phyloP scores from a whole-genome alignment of 2,888 invertebrate species.

The Atethmia centrago region DNA sequence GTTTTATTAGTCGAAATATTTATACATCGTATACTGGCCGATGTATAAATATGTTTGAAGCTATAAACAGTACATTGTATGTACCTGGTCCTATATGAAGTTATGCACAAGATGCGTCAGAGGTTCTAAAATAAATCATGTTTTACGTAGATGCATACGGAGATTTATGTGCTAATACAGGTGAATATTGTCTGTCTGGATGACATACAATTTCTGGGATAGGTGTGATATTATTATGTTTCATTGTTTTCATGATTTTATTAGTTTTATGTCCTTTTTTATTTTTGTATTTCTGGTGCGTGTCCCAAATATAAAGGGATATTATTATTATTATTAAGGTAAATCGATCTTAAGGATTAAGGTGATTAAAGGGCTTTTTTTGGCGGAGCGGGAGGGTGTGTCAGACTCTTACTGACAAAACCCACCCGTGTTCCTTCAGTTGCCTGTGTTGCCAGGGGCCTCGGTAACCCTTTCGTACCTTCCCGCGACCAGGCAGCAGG shows the following conservation, averaged over 20 bases:
- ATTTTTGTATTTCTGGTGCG: too few species aligned
- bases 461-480: too few species aligned
- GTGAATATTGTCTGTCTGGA: constrained; percentile 23
- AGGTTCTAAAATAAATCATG: constrained; percentile 49
- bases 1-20: constrained; percentile 21
- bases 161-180: constrained; percentile 28
- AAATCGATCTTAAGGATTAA: not conserved
- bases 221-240: too few species aligned
- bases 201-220: not conserved
- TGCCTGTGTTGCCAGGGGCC: too few species aligned
- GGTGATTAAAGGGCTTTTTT: not conserved
- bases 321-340: too few species aligned
- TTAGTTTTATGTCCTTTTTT: too few species aligned
- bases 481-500: too few species aligned
- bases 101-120: constrained; percentile 44
- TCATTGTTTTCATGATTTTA: too few species aligned
- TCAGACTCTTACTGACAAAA: too few species aligned
- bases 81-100: constrained; percentile 25
- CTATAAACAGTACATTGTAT: constrained; percentile 33
- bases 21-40: constrained; percentile 15
- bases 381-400: too few species aligned
- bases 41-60: constrained; percentile 8
- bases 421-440: too few species aligned
- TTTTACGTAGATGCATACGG: constrained; percentile 3
- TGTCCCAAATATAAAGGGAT: too few species aligned